phyloP scores from a whole-genome alignment of 64 coral and sea anemone species.

The Astreopora myriophthalma region DNA sequence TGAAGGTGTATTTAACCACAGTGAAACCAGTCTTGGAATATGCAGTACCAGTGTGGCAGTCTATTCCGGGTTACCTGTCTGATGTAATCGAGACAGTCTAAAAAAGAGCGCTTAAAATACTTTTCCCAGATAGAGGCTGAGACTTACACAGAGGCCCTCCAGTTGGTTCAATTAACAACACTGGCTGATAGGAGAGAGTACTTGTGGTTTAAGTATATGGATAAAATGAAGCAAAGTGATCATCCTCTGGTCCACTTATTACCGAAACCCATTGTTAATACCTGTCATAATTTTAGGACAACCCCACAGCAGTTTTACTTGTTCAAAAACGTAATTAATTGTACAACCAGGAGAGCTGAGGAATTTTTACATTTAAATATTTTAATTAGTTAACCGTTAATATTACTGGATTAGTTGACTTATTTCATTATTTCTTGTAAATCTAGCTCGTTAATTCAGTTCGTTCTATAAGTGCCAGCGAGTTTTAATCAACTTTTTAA shows the following conservation, averaged over 20 bases:
- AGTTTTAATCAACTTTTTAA: neutral
- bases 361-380: no score
- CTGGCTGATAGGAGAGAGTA: slow-evolving; percentile 10
- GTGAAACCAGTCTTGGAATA: slow-evolving; percentile 43
- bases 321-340: neutral
- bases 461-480: neutral
- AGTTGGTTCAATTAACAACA: slow-evolving; percentile 11
- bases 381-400: no score
- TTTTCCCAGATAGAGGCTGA: slow-evolving; percentile 40
- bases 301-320: neutral
- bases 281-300: neutral
- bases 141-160: no score
- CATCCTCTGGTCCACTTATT: neutral
- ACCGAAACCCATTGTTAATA: neutral
- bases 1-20: slow-evolving; percentile 39
- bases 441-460: neutral
- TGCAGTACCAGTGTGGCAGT: slow-evolving; percentile 54
- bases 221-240: slow-evolving; percentile 13
- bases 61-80: slow-evolving; percentile 34
- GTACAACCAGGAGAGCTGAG: neutral
- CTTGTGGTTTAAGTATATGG: no score
- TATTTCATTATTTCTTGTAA: neutral
- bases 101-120: no score
- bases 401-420: neutral
- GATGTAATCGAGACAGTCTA: slow-evolving; percentile 37